Evolutionary conservation across 2,797 vertebrate genomes (phyloP), one percentile per base, ranked within the genome.

Genomic region (Antrozous pallidus): DNA sequence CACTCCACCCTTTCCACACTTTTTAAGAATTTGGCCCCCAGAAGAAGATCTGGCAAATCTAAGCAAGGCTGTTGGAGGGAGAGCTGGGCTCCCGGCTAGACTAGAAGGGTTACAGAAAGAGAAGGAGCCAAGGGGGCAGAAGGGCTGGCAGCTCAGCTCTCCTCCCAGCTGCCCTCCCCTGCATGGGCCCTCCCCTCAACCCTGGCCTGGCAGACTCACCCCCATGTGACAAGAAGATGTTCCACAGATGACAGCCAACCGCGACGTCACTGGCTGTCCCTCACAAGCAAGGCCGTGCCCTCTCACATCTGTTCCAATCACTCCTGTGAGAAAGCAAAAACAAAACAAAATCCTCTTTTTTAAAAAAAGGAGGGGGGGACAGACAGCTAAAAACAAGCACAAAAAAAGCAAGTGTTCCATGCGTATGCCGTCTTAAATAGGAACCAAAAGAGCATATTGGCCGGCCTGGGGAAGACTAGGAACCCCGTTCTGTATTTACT

Each of bases 181-280:
- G 14, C 54, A 75, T 58, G 88, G 61, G 58, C 2, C 51, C 36
- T 84, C 31, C 26, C 40, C 84, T 16, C 13, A 8, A 73, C 58
- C 65, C 24, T 77, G 33, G 83, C 38, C 26, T n/a, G 33, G 75
- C 1, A 86, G 65, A 98, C 99, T 98, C 97, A 99, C 99, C 96
- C 98, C 99, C 99, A 99, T 99, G 98, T 99, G 99, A 98, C 99
- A 99, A 2, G 99, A 99, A 42, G 99, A 99, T 17, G 99, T 99
- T 96, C 99, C 99, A 95, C 99, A 99, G 98, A 99, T 99, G 98
- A 99, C 93, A 31, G 99, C 99, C 96, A 99, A 90, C 70, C 99
- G 98, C 33, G 99, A 98, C 0, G 99, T 99, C 97, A 99, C 98
- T 16, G 99, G 98, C 96, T 98, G 98, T 83, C 98, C 97, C 96